Evolutionary conservation across 2,888 invertebrate species (phyloP).

Genomic region (Dicyrtoma fusca): DNA sequence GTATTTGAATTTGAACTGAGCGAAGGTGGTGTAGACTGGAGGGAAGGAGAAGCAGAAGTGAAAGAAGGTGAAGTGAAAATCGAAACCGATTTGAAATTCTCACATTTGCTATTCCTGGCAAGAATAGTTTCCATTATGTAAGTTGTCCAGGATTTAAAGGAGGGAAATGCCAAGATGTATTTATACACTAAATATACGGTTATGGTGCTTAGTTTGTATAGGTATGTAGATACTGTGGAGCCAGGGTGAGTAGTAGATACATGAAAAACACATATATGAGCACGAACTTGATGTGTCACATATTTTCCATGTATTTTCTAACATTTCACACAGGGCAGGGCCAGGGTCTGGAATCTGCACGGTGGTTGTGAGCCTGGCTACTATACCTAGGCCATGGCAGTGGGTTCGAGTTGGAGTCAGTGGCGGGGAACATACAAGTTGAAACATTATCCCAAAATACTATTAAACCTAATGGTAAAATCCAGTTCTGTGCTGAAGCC

Average conservation of each 20-base stretch:
- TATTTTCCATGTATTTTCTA: no score
- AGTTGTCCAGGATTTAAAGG: slow-evolving; percentile 5
- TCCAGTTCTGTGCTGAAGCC: slow-evolving; percentile 30
- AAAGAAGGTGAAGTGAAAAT: slow-evolving; percentile 9
- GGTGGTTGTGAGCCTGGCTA: no score
- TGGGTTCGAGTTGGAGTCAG: not conserved
- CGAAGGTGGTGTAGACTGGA: not conserved
- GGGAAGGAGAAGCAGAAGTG: not conserved
- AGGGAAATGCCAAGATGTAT: not conserved
- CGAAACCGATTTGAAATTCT: slow-evolving; percentile 25
- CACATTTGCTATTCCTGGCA: slow-evolving; percentile 33
- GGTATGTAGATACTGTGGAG: no score
- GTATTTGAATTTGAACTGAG: no score
- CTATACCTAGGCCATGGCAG: no score
- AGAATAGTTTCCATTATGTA: slow-evolving; percentile 24
- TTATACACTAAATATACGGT: not conserved
- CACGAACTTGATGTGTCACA: not conserved
- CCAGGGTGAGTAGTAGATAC: no score
- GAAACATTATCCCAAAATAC: slow-evolving; percentile 37
- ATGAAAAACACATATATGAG: not conserved
- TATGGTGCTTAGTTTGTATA: no score
- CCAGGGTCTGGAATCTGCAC: no score
- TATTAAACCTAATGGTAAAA: slow-evolving; percentile 35
- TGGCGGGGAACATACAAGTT: slow-evolving; percentile 3
- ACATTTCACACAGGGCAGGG: no score